Evolutionary conservation across 2,797 vertebrate genomes (phyloP).

Genomic region (Lycodopsis pacificus): DNA sequence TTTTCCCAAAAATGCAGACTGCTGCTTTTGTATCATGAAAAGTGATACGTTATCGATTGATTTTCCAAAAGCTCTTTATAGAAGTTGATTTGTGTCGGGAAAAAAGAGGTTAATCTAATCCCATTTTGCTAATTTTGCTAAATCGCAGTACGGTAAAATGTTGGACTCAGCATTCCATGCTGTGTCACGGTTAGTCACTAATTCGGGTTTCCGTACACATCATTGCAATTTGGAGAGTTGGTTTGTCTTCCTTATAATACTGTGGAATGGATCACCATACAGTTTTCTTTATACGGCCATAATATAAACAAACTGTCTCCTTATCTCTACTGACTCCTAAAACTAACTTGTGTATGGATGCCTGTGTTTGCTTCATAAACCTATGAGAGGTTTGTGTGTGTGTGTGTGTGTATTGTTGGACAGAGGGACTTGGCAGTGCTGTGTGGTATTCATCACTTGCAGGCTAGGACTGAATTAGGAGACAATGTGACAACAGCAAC

Average conservation of each 20-base stretch:
- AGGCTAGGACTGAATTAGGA: conserved; percentile 8
- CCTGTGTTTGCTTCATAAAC: conserved; percentile 10
- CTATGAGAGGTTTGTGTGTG: neutral
- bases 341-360: neutral
- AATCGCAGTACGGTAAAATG: too few species aligned
- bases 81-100: neutral
- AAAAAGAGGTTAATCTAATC: neutral
- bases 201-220: neutral
- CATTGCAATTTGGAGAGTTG: neutral
- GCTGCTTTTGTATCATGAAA: neutral
- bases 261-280: neutral
- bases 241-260: neutral
- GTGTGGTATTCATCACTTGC: conserved; percentile 62
- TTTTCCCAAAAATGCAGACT: neutral
- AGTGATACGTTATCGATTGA: too few species aligned
- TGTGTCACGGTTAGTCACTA: neutral
- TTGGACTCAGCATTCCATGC: too few species aligned
- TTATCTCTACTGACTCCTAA: neutral
- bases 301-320: neutral
- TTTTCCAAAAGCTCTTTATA: neutral
- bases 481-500: conserved; percentile 23
- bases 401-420: conserved; percentile 1
- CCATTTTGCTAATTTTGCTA: neutral
- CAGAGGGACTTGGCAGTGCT: conserved; percentile 29
- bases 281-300: neutral